Evolutionary conservation across 2,113 vertebrate genomes (phyloP).

Genomic region (Otis tarda): DNA sequence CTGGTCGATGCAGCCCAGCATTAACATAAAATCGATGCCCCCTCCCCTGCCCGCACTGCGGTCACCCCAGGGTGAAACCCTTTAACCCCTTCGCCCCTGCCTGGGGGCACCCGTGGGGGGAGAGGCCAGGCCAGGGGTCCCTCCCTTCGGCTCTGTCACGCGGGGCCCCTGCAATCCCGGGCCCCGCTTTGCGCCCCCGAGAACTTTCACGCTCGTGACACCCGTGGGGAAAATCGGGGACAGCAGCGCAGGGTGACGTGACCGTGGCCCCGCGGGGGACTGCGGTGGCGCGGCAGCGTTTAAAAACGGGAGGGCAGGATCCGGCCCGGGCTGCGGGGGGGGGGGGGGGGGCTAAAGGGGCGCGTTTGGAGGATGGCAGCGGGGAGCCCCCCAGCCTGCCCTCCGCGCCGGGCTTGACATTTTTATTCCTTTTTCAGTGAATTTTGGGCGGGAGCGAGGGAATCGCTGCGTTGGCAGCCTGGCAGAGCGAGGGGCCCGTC

Average conservation of each 20-base stretch:
- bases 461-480: not conserved
- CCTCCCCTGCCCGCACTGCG: not conserved
- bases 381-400: not conserved
- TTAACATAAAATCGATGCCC: constrained; percentile 29
- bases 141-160: not conserved
- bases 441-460: not conserved
- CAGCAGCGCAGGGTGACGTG: fast-evolving
- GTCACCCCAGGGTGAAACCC: not conserved
- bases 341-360: fast-evolving
- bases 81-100: not conserved
- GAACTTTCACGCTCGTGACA: not conserved
- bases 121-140: fast-evolving
- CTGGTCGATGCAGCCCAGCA: not conserved
- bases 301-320: not conserved
- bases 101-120: not conserved
- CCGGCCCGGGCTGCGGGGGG: not conserved
- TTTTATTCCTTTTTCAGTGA: not conserved
- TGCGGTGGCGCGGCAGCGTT: fast-evolving
- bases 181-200: not conserved
- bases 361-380: not conserved
- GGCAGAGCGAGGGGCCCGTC: not conserved
- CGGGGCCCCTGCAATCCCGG: not conserved
- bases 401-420: not conserved
- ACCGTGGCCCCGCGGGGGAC: fast-evolving
- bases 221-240: not conserved